Percentiles rank a stretch among this genome's conserved stretches.
phyloP scores from a whole-genome alignment of 2,113 vertebrate species.

The Pomatorhinus ruficollis region DNA sequence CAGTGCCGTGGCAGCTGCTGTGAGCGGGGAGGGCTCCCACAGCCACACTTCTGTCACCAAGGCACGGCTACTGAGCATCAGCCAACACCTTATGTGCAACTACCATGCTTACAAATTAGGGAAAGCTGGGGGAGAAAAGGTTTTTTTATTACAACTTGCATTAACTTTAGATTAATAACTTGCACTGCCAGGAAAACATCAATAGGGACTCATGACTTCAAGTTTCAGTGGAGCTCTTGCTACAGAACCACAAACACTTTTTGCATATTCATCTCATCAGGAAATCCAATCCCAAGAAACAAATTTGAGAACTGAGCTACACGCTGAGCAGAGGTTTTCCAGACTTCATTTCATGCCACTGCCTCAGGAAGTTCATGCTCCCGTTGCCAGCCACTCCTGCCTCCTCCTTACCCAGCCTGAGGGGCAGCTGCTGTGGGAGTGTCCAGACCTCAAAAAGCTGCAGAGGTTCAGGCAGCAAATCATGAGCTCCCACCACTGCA shows the following conservation, averaged over 20 bases:
- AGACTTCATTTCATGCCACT: accelerated
- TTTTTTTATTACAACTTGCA: neutral
- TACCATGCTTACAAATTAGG: neutral
- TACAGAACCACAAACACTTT: neutral
- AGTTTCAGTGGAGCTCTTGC: neutral
- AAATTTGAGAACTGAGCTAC: neutral
- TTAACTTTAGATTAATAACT: neutral
- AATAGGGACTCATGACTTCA: neutral
- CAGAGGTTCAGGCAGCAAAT: neutral
- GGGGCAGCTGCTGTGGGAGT: accelerated
- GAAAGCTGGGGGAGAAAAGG: neutral
- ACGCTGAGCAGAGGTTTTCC: neutral
- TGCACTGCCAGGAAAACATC: neutral
- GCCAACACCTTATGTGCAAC: neutral
- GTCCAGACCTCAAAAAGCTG: accelerated
- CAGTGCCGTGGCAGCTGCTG: accelerated
- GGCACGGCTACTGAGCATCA: neutral
- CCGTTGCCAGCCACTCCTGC: accelerated
- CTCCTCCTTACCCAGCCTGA: neutral
- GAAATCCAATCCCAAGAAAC: neutral
- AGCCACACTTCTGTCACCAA: neutral
- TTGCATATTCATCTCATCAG: neutral
- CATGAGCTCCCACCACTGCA: neutral
- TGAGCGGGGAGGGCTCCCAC: neutral
- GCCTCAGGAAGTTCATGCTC: neutral